Conservation (phyloP, 1,140 invertebrate species). For the Nebria ingens region DNA sequence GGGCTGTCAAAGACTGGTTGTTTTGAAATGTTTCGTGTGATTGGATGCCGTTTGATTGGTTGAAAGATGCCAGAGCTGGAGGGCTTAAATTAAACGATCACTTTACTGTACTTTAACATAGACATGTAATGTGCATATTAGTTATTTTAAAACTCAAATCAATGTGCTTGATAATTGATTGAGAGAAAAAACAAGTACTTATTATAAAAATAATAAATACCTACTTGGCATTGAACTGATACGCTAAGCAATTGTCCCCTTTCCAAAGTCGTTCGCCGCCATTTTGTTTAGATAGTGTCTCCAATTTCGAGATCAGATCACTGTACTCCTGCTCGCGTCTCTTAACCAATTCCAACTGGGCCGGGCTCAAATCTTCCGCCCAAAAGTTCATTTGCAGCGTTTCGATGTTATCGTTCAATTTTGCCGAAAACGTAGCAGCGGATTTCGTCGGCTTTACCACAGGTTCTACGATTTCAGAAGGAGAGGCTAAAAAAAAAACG, state of each 20-base stretch:
- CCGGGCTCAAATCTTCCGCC: slow-evolving; percentile 54
- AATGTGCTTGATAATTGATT: too few relatives aligned
- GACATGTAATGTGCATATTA: background rate
- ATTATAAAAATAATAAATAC: slow-evolving; percentile 8
- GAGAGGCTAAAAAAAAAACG: background rate
- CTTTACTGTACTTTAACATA: background rate
- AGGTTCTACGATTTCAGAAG: too few relatives aligned
- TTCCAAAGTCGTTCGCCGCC: slow-evolving; percentile 49
- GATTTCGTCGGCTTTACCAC: background rate
- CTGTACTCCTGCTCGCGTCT: slow-evolving; percentile 48
- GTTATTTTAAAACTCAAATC: slow-evolving; percentile 39
- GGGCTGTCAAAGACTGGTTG: background rate
- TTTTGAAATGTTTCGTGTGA: background rate
- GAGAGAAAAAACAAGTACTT: background rate
- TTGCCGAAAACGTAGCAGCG: background rate
- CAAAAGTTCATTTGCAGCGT: slow-evolving; percentile 54
- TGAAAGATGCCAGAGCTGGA: background rate
- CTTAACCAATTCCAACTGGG: slow-evolving; percentile 42
- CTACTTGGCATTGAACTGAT: slow-evolving; percentile 20
- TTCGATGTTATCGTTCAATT: background rate
- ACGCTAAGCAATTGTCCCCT: slow-evolving; percentile 47
- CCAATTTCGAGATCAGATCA: slow-evolving; percentile 44
- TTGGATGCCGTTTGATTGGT: background rate
- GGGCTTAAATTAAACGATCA: background rate
- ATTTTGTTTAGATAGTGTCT: slow-evolving; percentile 42